phyloP scores from a whole-genome alignment of 2,888 invertebrate genomes.

The Leucophenga montana region DNA sequence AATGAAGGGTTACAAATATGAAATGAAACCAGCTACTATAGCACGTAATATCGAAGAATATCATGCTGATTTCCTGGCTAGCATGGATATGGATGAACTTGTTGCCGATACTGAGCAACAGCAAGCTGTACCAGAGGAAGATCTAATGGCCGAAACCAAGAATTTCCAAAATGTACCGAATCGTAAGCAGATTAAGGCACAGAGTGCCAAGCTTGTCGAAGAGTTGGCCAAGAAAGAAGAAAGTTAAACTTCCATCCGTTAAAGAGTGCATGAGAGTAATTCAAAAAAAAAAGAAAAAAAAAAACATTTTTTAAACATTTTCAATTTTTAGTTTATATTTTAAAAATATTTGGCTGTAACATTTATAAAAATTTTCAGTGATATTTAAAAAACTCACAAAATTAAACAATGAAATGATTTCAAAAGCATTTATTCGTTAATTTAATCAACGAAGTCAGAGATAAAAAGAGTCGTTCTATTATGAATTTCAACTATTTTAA shows the following conservation, averaged over 20 bases:
- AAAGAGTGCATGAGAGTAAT: neutral
- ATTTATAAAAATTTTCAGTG: no score
- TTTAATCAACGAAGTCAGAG: no score
- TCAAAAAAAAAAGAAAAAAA: neutral
- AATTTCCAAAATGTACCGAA: slow-evolving; percentile 60
- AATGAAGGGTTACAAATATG: slow-evolving; percentile 43
- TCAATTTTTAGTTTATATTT: no score
- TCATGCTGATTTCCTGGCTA: slow-evolving; percentile 44
- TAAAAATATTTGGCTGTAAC: no score
- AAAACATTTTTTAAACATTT: no score
- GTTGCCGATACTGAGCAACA: slow-evolving; percentile 29
- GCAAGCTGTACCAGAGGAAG: slow-evolving; percentile 44
- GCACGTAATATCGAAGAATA: slow-evolving; percentile 43
- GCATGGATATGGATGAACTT: slow-evolving; percentile 15
- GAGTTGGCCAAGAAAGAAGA: slow-evolving; percentile 68
- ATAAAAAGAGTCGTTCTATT: no score
- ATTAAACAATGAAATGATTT: no score
- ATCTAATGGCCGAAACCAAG: slow-evolving; percentile 55
- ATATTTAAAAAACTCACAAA: no score
- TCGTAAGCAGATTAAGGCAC: slow-evolving; percentile 68
- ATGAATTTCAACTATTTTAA: no score
- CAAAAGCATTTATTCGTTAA: no score
- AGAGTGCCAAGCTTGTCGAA: slow-evolving; percentile 69
- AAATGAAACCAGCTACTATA: slow-evolving; percentile 20
- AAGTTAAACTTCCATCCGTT: neutral